Base-by-base conservation (phyloP, 2,113 vertebrate species). In the Grammomys dolichurus region DNA sequence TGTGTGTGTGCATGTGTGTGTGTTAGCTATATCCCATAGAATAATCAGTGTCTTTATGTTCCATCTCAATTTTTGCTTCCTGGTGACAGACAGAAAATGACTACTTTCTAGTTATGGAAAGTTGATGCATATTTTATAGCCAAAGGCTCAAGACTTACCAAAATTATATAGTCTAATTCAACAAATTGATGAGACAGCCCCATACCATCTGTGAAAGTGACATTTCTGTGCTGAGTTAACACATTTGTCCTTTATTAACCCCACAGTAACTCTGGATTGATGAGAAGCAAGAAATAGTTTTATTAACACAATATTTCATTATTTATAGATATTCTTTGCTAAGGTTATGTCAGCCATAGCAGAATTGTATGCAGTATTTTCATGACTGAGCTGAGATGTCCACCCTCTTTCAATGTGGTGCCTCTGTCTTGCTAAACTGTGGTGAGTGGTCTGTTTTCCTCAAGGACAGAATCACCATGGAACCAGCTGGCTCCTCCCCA, bases 151-250 rank as follows among this genome's bases (percentile, higher is more conserved):
- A 26, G 77, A n/a, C 60, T 95, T 91, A 80, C 33, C 58, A 31
- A 22, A 85, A 87, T 82, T 91, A 81, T 19, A 73, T n/a, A 60
- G 86, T 90, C 58, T 58, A 65, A 92, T 93, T 86, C 65, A 92
- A 72, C 67, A 93, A 89, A 60, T 93, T 89, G 81, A 43, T 72
- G 46, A 77, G 43, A 36, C 24, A 20, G 40, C 22, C 31, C 13
- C 43, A 2, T 2, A 26, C 20, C 19, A 31, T 63, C 82, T 46
- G 73, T 96, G 63, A 85, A 95, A 60, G 24, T 91, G 60, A 54
- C 69, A 87, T 82, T 91, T 97, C 77, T 69, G 28, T 95, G 94
- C 63, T 70, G 43, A 24, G 56, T 58, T 76, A 77, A 91, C 7
- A 36, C 13, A 31, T 89, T 60, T 90, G 69, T 72, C n/a, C 54